A percentile compares a stretch with the other conserved stretches of the same genome.
These are phyloP conservation scores for Montipora efflorescens DNA, from an alignment of 64 coral and sea anemone genomes.

Conservation along the genomic window DNA sequence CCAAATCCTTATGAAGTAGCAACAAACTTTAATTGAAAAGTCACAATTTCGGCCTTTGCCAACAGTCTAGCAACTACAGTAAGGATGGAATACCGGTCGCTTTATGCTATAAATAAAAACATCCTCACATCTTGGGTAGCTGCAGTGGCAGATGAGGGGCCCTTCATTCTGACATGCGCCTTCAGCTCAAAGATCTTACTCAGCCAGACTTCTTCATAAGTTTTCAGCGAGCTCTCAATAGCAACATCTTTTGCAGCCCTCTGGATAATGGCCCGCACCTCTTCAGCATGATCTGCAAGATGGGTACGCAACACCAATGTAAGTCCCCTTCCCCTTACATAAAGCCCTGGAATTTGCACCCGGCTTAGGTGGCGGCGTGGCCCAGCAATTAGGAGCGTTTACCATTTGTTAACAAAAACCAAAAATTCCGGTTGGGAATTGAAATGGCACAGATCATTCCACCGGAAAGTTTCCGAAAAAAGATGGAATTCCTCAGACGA, in stretches of 20 bases:
- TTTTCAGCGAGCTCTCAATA: slow-evolving; percentile 97
- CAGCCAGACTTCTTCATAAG: slow-evolving; percentile 98
- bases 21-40: too few relatives aligned
- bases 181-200: slow-evolving; percentile 98
- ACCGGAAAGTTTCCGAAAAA: too few relatives aligned
- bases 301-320: not conserved
- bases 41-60: not conserved
- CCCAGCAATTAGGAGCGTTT: too few relatives aligned
- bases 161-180: slow-evolving; percentile 68
- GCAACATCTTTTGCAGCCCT: slow-evolving; percentile 98
- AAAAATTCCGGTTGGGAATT: too few relatives aligned
- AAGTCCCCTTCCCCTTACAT: not conserved
- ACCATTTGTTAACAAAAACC: too few relatives aligned
- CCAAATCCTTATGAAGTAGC: too few relatives aligned
- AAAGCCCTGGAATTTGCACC: not conserved
- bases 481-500: too few relatives aligned
- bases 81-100: not conserved
- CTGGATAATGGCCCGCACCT: slow-evolving; percentile 95
- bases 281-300: slow-evolving; percentile 88
- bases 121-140: slow-evolving; percentile 85
- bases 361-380: too few relatives aligned
- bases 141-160: slow-evolving; percentile 76
- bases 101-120: not conserved
- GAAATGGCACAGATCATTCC: too few relatives aligned
- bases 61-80: not conserved